phyloP scores from a whole-genome alignment of 2,888 invertebrate species.

The Aquatica leii region DNA sequence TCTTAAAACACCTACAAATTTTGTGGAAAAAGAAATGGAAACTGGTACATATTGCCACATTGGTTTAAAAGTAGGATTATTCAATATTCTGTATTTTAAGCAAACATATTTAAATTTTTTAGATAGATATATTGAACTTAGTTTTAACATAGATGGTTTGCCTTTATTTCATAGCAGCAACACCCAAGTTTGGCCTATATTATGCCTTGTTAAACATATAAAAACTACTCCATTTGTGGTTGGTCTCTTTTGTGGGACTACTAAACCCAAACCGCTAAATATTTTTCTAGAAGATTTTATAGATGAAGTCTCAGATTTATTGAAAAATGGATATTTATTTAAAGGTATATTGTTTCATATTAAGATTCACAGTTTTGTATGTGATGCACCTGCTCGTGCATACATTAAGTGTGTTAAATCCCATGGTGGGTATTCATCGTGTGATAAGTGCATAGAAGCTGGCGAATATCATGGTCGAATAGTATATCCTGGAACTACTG shows the following conservation, averaged over 20 bases:
- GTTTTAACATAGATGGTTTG: conserved; percentile 19
- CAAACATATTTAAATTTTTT: no score
- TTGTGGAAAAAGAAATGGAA: no score
- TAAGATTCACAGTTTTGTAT: conserved; percentile 9
- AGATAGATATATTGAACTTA: not conserved
- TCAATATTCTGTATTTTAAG: no score
- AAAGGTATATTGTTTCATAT: not conserved
- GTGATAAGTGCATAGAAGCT: conserved; percentile 25
- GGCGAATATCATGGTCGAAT: conserved; percentile 12
- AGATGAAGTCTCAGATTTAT: conserved; percentile 1
- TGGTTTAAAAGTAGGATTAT: no score
- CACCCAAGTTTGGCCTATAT: conserved; percentile 19
- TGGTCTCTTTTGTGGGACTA: conserved; percentile 10
- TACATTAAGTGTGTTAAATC: conserved; percentile 23
- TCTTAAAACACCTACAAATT: no score
- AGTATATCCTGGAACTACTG: not conserved
- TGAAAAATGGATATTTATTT: conserved; percentile 3
- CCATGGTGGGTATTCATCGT: conserved; percentile 24
- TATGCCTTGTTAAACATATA: conserved; percentile 1
- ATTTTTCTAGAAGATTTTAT: conserved; percentile 13
- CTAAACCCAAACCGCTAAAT: conserved; percentile 17
- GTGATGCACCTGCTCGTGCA: conserved; percentile 26
- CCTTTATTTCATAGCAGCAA: conserved; percentile 14
- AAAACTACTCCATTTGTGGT: conserved; percentile 11
- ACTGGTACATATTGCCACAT: no score